Evolutionary conservation across 2,888 invertebrate genomes (phyloP).

Genomic region (Acanthosepion esculentum): DNA sequence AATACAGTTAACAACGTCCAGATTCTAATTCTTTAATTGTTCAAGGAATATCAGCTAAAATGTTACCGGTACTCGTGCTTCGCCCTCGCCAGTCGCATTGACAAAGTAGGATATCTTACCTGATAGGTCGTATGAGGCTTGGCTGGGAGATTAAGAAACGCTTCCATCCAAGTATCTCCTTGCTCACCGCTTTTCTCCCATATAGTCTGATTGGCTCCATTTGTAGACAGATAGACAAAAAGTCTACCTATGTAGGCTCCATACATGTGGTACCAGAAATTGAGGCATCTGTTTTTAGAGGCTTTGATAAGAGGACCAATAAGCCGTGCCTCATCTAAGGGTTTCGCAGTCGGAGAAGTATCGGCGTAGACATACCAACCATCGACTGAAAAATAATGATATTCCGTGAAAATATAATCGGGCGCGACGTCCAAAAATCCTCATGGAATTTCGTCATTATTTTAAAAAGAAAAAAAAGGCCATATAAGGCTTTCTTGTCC

Average conservation of each 20-base stretch:
- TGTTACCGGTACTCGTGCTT: too few relatives aligned
- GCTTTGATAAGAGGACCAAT: slow-evolving; percentile 59
- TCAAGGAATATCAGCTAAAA: too few relatives aligned
- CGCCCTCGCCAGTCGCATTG: too few relatives aligned
- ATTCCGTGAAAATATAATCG: too few relatives aligned
- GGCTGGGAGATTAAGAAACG: slow-evolving; percentile 55
- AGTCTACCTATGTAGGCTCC: slow-evolving; percentile 63
- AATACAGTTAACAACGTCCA: too few relatives aligned
- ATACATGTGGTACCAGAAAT: slow-evolving; percentile 71
- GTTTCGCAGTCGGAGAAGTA: slow-evolving; percentile 78
- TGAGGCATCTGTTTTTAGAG: slow-evolving; percentile 60
- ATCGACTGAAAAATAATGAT: slow-evolving; percentile 49
- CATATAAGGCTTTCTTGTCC: too few relatives aligned
- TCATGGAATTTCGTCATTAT: too few relatives aligned
- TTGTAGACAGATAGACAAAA: slow-evolving; percentile 56
- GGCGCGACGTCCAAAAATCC: too few relatives aligned
- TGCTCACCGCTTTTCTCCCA: slow-evolving; percentile 66
- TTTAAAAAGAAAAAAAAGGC: too few relatives aligned
- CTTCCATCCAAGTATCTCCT: slow-evolving; percentile 66
- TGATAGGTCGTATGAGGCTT: background rate
- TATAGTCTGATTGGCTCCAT: background rate
- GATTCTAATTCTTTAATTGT: too few relatives aligned
- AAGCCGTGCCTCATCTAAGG: slow-evolving; percentile 79
- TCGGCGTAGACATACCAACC: slow-evolving; percentile 79
- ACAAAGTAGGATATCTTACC: background rate